Evolutionary conservation across 2,888 invertebrate genomes (phyloP).

Genomic region (Cantharis lateralis): DNA sequence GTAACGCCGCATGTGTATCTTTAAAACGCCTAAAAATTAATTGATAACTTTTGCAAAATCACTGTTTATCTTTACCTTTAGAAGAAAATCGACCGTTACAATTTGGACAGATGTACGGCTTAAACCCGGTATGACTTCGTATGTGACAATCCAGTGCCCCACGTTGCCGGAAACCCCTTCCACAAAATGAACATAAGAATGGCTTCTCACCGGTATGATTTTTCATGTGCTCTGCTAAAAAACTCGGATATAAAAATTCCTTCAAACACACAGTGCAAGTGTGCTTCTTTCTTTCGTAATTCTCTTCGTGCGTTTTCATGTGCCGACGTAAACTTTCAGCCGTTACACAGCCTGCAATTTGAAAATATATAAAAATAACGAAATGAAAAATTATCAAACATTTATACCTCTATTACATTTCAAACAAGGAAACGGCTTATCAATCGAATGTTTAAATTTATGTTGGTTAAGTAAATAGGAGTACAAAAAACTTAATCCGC

Average conservation of each 20-base stretch:
- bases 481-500: slow-evolving; percentile 44
- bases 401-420: slow-evolving; percentile 46
- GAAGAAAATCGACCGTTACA: slow-evolving; percentile 37
- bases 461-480: slow-evolving; percentile 48
- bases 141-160: slow-evolving; percentile 40
- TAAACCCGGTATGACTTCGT: slow-evolving; percentile 39
- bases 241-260: slow-evolving; percentile 46
- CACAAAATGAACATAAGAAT: slow-evolving; percentile 49
- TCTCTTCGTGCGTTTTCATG: slow-evolving; percentile 48
- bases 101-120: slow-evolving; percentile 37
- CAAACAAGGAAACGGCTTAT: slow-evolving; percentile 49
- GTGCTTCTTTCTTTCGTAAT: slow-evolving; percentile 46
- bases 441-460: slow-evolving; percentile 45
- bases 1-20: slow-evolving; percentile 38
- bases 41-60: too few species aligned
- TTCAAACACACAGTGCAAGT: slow-evolving; percentile 46
- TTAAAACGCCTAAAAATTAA: slow-evolving; percentile 30
- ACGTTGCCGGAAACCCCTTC: slow-evolving; percentile 51
- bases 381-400: neutral
- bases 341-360: slow-evolving; percentile 47
- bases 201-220: slow-evolving; percentile 53
- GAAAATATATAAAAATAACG: neutral
- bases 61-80: slow-evolving; percentile 30
- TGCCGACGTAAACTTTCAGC: slow-evolving; percentile 50
- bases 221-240: slow-evolving; percentile 51